phyloP scores from a whole-genome alignment of 2,888 invertebrate species.

The Tinea trinotella region DNA sequence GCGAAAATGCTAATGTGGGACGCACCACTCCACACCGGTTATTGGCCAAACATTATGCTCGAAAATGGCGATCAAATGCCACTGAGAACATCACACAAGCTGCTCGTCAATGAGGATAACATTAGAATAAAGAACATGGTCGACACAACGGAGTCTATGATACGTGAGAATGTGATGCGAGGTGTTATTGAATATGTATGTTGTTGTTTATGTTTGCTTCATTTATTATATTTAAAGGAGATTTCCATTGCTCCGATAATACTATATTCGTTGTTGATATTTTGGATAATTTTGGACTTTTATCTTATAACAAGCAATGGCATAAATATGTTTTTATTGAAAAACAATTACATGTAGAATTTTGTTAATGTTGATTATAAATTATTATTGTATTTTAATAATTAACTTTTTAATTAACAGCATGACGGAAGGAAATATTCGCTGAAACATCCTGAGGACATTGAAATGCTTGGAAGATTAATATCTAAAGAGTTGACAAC shows the following conservation, averaged over 20 bases:
- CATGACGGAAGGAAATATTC: slow-evolving; percentile 73
- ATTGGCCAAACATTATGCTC: slow-evolving; percentile 73
- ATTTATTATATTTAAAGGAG: not conserved
- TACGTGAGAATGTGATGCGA: slow-evolving; percentile 59
- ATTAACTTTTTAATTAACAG: slow-evolving; percentile 36
- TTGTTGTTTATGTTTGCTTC: too few species aligned
- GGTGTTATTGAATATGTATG: slow-evolving; percentile 54
- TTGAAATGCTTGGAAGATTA: slow-evolving; percentile 72
- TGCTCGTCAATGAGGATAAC: slow-evolving; percentile 28
- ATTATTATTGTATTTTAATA: too few species aligned
- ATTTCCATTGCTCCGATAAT: not conserved
- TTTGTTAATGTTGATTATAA: too few species aligned
- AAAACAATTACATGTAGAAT: too few species aligned
- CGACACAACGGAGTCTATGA: slow-evolving; percentile 61
- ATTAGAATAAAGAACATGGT: slow-evolving; percentile 28
- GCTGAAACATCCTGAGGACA: slow-evolving; percentile 75
- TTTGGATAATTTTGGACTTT: too few species aligned
- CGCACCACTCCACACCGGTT: slow-evolving; percentile 56
- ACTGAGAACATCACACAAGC: slow-evolving; percentile 55
- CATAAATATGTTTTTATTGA: too few species aligned
- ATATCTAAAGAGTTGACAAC: not conserved
- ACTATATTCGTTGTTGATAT: too few species aligned
- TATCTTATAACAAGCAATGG: too few species aligned
- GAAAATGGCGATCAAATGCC: slow-evolving; percentile 73
- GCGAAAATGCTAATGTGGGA: slow-evolving; percentile 61